Conservation (phyloP, 2,797 vertebrate species). For the Orestias chungarensis region DNA sequence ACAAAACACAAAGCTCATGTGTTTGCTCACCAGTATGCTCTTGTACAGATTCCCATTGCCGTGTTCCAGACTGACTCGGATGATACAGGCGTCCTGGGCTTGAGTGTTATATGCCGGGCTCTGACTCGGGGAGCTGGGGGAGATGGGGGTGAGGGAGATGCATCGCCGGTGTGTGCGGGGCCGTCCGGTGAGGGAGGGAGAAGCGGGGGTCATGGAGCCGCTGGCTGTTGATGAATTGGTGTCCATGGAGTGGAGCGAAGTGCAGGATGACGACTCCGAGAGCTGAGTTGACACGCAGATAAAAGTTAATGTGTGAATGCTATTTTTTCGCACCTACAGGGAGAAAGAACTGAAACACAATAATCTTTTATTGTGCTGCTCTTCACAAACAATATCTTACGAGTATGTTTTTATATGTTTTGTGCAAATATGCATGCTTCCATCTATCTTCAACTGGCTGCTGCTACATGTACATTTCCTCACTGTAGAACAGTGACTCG, state of each 20-base stretch:
- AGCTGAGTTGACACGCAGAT: constrained; percentile 73
- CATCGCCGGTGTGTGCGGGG: constrained; percentile 81
- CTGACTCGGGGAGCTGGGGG: constrained; percentile 70
- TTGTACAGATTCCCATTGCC: constrained; percentile 93
- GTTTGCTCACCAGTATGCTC: constrained; percentile 88
- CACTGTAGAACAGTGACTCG: background rate
- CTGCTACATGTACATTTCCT: background rate
- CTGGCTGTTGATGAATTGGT: constrained; percentile 83
- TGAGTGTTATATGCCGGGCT: constrained; percentile 88
- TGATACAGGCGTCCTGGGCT: constrained; percentile 87
- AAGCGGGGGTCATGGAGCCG: constrained; percentile 72
- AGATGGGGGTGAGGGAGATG: constrained; percentile 72
- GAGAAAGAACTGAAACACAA: background rate
- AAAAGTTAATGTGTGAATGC: background rate
- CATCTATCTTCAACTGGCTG: background rate
- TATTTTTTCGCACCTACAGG: background rate
- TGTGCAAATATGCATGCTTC: background rate
- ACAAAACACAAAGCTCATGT: background rate
- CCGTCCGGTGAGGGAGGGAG: constrained; percentile 63
- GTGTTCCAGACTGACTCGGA: constrained; percentile 87
- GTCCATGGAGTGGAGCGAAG: constrained; percentile 85
- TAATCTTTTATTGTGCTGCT: background rate
- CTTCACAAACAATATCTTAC: background rate
- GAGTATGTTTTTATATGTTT: background rate
- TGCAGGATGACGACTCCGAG: constrained; percentile 85